These are phyloP conservation scores for Trichoplusia ni DNA, from an alignment of 1,140 invertebrate genomes.

Conservation along the genomic window DNA sequence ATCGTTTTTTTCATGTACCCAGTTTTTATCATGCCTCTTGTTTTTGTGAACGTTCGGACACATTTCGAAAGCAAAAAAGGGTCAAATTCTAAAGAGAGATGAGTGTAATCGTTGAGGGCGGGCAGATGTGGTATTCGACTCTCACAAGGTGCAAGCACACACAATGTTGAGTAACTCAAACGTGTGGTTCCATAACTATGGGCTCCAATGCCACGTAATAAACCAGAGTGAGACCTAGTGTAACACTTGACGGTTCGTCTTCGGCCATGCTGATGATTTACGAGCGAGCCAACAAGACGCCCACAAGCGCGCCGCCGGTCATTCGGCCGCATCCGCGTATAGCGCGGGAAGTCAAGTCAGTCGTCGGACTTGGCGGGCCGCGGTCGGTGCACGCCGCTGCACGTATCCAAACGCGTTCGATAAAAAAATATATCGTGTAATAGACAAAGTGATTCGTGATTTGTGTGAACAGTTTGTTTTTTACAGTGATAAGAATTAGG, in stretches of 20 bases:
- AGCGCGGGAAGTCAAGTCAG: constrained; percentile 26
- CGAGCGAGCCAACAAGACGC: constrained; percentile 16
- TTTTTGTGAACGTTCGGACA: too few relatives aligned
- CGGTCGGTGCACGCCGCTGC: constrained; percentile 26
- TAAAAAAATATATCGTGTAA: constrained; percentile 1
- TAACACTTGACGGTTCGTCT: constrained; percentile 23
- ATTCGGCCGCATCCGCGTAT: constrained; percentile 25
- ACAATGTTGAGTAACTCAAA: not conserved
- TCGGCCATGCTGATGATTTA: constrained; percentile 8
- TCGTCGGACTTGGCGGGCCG: constrained; percentile 19
- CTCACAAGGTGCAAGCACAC: not conserved
- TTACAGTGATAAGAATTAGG: constrained; percentile 24
- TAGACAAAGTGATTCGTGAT: constrained; percentile 23
- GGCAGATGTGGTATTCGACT: not conserved
- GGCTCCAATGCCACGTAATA: constrained; percentile 10
- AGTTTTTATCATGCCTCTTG: too few relatives aligned
- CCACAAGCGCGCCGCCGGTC: constrained; percentile 13
- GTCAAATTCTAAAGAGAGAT: too few relatives aligned
- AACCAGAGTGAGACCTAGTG: not conserved
- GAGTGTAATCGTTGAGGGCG: too few relatives aligned
- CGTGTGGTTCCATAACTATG: not conserved
- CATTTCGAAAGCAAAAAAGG: too few relatives aligned
- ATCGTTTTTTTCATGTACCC: too few relatives aligned
- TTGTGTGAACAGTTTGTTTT: not conserved
- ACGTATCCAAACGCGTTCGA: constrained; percentile 20